Evolutionary conservation across 2,888 invertebrate genomes (phyloP), one percentile per base, ranked within the genome.

Genomic region (Blastobasis lacticolella): DNA sequence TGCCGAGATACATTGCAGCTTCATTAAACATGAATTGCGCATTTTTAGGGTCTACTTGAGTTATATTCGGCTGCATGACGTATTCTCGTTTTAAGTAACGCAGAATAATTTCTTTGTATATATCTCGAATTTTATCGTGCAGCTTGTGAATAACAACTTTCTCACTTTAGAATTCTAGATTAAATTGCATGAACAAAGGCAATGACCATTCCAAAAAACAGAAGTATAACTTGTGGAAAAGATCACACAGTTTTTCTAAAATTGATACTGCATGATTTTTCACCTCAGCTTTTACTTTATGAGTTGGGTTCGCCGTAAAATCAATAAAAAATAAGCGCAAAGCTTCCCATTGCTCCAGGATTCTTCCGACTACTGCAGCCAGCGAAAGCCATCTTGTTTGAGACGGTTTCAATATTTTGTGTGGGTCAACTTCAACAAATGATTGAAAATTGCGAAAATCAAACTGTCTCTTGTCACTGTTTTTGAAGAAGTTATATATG

Each of bases 111-210:
- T 54, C 52, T 42, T 54, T 47, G 42, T 54, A 54, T 41, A 49
- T 10, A 23, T 47, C 50, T 36, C 49, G 46, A 47, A 53, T 50
- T 49, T 49, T 53, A 38, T 48, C 55, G 44, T 55, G 55, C 10
- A 55, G 52, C 38, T 54, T 57, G 53, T 54, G 54, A 53, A 54
- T 46, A 51, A 57, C 53, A 6, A 57, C 53, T 46, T 57, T 54
- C 47, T 53, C 53, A 43, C 52, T 55, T 48, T 58, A 52, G 49
- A 59, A 59, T 52, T 59, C 54, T 45, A 51, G 41, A 57, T 57
- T 59, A 52, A 58, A 55, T 55, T 54, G 49, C 45, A 42, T 51
- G 40, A 57, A 54, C 49, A 54, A 40, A 53, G 54, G 50, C 42
- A 55, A 46, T 5, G 54, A 51, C 56, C 56, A 56, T 50, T 54